Percentiles rank a stretch among this genome's conserved stretches.
Evolutionary conservation across 2,113 vertebrate species (phyloP).

Genomic region (Castor canadensis): DNA sequence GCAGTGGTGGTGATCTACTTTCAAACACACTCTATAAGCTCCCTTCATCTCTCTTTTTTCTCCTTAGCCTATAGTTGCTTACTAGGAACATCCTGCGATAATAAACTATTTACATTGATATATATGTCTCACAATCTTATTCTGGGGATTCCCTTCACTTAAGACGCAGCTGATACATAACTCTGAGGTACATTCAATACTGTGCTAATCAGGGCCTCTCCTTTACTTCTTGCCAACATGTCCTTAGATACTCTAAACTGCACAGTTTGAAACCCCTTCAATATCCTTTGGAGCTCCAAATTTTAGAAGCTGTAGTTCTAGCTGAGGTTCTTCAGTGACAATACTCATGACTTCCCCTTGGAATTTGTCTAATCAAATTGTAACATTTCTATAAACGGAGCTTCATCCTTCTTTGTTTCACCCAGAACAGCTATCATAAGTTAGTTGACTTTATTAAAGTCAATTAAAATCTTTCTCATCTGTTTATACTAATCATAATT

Average conservation of each 20-base stretch:
- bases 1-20: neutral
- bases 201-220: fast-evolving
- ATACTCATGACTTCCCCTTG: too few species aligned
- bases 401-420: too few species aligned
- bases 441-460: neutral
- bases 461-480: neutral
- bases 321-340: neutral
- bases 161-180: neutral
- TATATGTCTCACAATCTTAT: neutral
- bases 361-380: too few species aligned
- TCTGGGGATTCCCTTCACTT: neutral
- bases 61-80: neutral
- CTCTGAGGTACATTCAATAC: neutral
- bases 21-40: neutral
- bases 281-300: neutral
- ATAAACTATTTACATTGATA: neutral
- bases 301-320: neutral
- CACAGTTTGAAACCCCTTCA: neutral
- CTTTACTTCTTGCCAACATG: neutral
- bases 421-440: too few species aligned
- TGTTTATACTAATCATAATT: neutral
- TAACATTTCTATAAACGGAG: too few species aligned
- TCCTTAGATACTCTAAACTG: neutral
- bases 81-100: neutral
- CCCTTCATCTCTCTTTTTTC: neutral